Evolutionary conservation across 2,888 invertebrate genomes (phyloP), one percentile per base, ranked within the genome.

Genomic region (Poecilus cupreus): DNA sequence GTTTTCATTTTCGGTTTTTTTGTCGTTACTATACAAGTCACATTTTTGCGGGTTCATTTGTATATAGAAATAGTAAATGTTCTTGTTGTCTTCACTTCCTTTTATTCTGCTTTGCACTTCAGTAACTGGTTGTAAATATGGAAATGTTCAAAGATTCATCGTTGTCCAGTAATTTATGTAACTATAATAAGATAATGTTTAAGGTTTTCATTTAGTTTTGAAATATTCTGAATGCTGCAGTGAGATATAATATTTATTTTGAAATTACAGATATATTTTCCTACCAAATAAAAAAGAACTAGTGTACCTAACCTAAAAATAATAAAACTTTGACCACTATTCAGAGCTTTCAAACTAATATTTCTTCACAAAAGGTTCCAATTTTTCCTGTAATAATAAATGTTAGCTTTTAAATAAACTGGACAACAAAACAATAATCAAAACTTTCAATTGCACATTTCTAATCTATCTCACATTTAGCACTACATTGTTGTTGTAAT

Each of bases 31-130:
- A 72, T 43, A 83, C 75, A 83, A 82, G 83, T 83, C 82, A 84
- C 82, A 82, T 76, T 70, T 83, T 83, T 84, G 83, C 84, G 83
- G 82, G 84, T 84, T 84, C 82, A 82, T 84, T 84, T 85, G 84
- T 85, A 85, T 43, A 84, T 85, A 84, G 39, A 64, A 70, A 37
- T 80, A 70, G 13, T 18, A 13, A 75, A 75, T 78, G 46, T 78
- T 77, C 51, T 16, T 54, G 78, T 32, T 78, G 78, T 78, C 39
- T 78, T 78, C 46, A 39, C 54, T 54, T 54, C 54, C 18, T 22
- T n/a, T 54, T 37, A 54, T 18, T 13, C 60, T 60, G 51, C 51
- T 75, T 75, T 6, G 77, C 60, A 54, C 54, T 54, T 54, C 54
- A 54, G 22, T 11, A 54, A 54, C n/a, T 54, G 22, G 22, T 18